Evolutionary conservation across 2,113 vertebrate genomes (phyloP).

Genomic region (Phrynosoma blainvillii): DNA sequence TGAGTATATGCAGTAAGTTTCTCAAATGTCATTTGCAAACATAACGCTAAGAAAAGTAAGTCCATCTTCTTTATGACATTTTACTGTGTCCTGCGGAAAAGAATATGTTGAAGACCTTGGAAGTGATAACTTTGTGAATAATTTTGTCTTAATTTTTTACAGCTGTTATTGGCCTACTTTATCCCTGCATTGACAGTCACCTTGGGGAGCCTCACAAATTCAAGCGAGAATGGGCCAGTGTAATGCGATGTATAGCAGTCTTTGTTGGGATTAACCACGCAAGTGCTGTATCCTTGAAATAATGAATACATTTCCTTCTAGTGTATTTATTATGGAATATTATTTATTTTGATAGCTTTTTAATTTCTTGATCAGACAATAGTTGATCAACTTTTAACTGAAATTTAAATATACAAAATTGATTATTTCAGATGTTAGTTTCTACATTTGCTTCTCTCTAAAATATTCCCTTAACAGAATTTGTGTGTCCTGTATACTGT

Average conservation of each 20-base stretch:
- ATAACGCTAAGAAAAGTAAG: background rate
- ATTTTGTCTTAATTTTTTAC: constrained; percentile 38
- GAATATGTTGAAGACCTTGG: fast-evolving
- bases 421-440: background rate
- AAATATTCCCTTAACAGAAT: background rate
- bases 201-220: constrained; percentile 87
- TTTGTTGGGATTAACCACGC: constrained; percentile 87
- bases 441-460: background rate
- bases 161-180: constrained; percentile 84
- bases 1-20: background rate
- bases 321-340: background rate
- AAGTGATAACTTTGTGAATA: background rate
- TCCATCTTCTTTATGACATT: background rate
- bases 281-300: constrained; percentile 83
- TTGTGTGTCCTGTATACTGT: background rate
- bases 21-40: background rate
- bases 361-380: background rate
- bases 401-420: background rate
- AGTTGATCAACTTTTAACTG: background rate
- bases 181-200: constrained; percentile 85
- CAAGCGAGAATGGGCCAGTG: constrained; percentile 86
- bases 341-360: fast-evolving
- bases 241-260: constrained; percentile 85
- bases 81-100: background rate
- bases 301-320: fast-evolving